These are phyloP conservation scores for Eueremaeus valkanovi DNA, from an alignment of 2,888 invertebrate genomes.

Conservation along the genomic window DNA sequence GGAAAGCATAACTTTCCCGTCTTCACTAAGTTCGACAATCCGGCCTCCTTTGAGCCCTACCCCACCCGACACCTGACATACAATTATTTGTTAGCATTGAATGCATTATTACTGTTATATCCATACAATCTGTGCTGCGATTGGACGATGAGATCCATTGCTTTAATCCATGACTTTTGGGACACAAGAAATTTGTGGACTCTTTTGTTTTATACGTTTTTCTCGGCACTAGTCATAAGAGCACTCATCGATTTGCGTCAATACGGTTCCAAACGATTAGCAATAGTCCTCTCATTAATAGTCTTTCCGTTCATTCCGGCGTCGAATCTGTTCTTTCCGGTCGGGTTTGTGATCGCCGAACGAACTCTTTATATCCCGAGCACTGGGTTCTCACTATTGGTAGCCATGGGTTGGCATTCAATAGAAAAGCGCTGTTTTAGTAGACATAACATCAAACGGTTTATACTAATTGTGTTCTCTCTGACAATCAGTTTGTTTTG, in stretches of 20 bases:
- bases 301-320: conserved; percentile 89
- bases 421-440: conserved; percentile 17
- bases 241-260: conserved; percentile 54
- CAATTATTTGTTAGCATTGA: conserved; percentile 83
- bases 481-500: conserved; percentile 70
- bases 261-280: conserved; percentile 57
- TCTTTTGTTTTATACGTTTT: conserved; percentile 52
- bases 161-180: conserved; percentile 69
- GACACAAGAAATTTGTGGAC: conserved; percentile 76
- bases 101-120: conserved; percentile 78
- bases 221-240: conserved; percentile 49
- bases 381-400: conserved; percentile 90
- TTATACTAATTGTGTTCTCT: conserved; percentile 25
- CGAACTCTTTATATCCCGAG: conserved; percentile 92
- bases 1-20: conserved; percentile 60
- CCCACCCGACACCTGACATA: conserved; percentile 83
- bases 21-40: conserved; percentile 93
- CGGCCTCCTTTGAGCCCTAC: conserved; percentile 77
- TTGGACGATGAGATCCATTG: conserved; percentile 98
- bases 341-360: conserved; percentile 94
- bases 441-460: not conserved
- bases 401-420: conserved; percentile 69
- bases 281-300: conserved; percentile 53
- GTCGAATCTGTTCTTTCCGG: conserved; percentile 93
- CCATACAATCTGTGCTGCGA: conserved; percentile 89